Base-by-base conservation (phyloP, 2,797 vertebrate species). In the Margarornis squamiger region DNA sequence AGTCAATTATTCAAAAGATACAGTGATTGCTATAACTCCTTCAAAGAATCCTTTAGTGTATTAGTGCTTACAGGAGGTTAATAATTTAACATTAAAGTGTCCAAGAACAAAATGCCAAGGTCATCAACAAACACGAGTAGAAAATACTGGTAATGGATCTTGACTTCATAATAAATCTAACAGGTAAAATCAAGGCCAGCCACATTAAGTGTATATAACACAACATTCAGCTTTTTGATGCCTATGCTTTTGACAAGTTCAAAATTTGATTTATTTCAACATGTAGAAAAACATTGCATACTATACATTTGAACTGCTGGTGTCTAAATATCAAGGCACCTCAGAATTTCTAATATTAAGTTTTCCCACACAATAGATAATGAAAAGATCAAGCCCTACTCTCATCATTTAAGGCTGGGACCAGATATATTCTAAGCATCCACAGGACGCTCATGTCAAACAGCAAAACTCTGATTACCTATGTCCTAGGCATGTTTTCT, bases 1-100 rank as follows among this genome's bases (percentile, higher is more conserved):
- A 88, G 43, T 93, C 78, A 88, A 80, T 90, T 88, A 93, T 89
- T 94, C 83, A 92, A 91, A 92, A 17, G 38, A 93, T 24, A 66
- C 18, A 54, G 73, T 30, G 41, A 92, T 67, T 87, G 41, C 36
- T 82, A 6, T 14, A 94, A 49, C 59, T 93, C 51, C 90, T 78
- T 91, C 83, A 71, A 79, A 93, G 81, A 58, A 67, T 88, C 19
- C 36, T 92, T 70, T 34, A 30, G 48, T 48, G 41, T 82, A 72
- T 75, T 76, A 93, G n/a, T 73, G 66, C 63, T 90, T 91, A 91
- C 19, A 86, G 34, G 52, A 75, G 45, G 80, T 93, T 92, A 92
- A 92, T 90, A 91, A 90, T 94, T 89, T 82, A 92, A 90, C 55
- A 63, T 62, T 36, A 72, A 29, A 62, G 77, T 45, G n/a, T 71